Conservation (phyloP, 2,113 vertebrate species). For the Dicaeum eximium region DNA sequence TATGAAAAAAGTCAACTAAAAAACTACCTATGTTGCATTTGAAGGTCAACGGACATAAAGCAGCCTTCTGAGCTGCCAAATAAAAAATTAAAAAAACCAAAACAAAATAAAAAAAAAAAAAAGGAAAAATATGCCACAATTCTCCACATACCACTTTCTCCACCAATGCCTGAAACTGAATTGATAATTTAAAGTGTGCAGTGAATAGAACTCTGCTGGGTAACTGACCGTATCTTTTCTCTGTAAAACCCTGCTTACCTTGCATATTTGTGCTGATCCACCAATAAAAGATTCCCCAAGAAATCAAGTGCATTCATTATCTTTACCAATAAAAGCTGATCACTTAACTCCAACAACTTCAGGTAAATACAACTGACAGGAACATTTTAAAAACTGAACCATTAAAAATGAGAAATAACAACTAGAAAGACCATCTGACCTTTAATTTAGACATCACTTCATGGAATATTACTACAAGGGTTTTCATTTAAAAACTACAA, state of each 20-base stretch:
- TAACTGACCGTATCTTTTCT: background rate
- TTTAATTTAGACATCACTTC: background rate
- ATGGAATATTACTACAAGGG: background rate
- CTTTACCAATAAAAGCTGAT: background rate
- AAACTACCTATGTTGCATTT: background rate
- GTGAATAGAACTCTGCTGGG: background rate
- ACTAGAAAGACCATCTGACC: background rate
- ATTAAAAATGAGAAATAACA: background rate
- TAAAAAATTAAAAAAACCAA: background rate
- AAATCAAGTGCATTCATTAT: background rate
- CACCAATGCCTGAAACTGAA: background rate
- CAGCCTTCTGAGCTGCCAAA: background rate
- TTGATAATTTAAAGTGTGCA: background rate
- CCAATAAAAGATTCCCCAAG: background rate
- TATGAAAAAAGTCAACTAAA: background rate
- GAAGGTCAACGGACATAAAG: background rate
- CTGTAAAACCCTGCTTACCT: background rate
- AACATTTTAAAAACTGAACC: background rate
- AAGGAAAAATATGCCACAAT: background rate
- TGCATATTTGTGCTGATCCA: background rate
- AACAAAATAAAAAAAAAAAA: background rate
- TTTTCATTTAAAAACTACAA: background rate
- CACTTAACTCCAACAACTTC: background rate
- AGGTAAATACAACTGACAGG: background rate
- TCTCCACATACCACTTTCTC: background rate